Evolutionary conservation across 1,140 invertebrate species (phyloP).

Genomic region (Drosophila oshimai): DNA sequence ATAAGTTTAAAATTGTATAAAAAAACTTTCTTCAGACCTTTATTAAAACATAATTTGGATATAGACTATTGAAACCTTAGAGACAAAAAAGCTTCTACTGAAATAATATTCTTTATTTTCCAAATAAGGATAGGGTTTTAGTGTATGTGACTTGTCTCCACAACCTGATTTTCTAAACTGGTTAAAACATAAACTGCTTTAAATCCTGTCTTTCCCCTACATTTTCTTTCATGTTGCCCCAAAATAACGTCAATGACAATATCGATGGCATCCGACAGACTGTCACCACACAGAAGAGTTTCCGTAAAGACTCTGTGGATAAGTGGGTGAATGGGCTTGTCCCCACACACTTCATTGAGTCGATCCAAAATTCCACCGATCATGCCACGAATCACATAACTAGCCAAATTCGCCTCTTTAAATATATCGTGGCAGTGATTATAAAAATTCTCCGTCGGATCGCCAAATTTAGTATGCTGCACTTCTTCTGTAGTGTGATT

Average conservation of each 20-base stretch:
- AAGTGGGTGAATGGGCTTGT: not conserved
- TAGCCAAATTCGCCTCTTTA: not conserved
- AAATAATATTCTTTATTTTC: not conserved
- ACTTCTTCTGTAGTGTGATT: not conserved
- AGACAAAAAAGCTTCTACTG: not conserved
- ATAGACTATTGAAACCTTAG: too few relatives aligned
- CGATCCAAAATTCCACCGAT: not conserved
- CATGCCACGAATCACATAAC: constrained; percentile 4
- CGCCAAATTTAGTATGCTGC: not conserved
- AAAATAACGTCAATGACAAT: not conserved
- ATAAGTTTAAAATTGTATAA: too few relatives aligned
- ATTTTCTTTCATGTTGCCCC: not conserved
- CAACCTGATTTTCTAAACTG: not conserved
- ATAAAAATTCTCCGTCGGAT: not conserved
- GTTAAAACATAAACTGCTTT: not conserved
- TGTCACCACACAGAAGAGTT: constrained; percentile 2
- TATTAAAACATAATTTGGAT: too few relatives aligned
- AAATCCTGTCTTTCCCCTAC: not conserved
- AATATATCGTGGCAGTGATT: not conserved
- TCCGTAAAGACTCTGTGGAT: not conserved
- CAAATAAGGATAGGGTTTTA: too few relatives aligned
- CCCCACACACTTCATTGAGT: not conserved
- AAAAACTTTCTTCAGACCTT: too few relatives aligned
- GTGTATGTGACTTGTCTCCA: not conserved
- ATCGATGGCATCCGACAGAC: not conserved